Conservation (phyloP, 2,113 vertebrate species). For the Apaloderma vittatum region DNA sequence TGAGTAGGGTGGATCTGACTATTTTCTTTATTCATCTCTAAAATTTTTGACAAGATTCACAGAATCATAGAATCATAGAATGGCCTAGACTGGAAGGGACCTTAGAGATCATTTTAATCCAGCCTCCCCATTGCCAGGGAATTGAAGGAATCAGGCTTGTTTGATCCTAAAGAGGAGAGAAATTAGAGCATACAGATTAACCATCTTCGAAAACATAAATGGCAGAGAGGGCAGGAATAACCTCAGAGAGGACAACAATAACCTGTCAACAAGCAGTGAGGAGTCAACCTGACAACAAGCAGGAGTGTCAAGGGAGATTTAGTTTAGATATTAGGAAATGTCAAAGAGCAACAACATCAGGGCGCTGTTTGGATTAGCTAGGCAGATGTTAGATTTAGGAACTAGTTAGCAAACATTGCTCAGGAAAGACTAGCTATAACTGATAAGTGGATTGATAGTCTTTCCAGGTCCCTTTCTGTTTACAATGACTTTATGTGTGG, state of each 20-base stretch:
- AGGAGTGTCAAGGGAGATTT: not conserved
- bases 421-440: not conserved
- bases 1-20: not conserved
- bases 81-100: no score
- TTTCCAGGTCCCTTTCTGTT: not conserved
- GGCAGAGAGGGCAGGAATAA: not conserved
- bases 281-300: not conserved
- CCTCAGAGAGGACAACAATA: not conserved
- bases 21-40: not conserved
- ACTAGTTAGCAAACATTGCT: not conserved
- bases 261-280: not conserved
- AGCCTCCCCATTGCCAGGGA: no score
- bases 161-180: not conserved
- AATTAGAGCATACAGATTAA: not conserved
- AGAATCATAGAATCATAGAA: no score
- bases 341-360: not conserved
- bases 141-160: not conserved
- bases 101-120: no score
- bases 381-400: not conserved
- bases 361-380: not conserved
- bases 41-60: not conserved
- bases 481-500: not conserved
- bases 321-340: not conserved
- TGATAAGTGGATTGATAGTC: not conserved
- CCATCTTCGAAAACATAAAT: not conserved